Base-by-base conservation (phyloP, 2,888 invertebrate species). In the Anaspis maculata region DNA sequence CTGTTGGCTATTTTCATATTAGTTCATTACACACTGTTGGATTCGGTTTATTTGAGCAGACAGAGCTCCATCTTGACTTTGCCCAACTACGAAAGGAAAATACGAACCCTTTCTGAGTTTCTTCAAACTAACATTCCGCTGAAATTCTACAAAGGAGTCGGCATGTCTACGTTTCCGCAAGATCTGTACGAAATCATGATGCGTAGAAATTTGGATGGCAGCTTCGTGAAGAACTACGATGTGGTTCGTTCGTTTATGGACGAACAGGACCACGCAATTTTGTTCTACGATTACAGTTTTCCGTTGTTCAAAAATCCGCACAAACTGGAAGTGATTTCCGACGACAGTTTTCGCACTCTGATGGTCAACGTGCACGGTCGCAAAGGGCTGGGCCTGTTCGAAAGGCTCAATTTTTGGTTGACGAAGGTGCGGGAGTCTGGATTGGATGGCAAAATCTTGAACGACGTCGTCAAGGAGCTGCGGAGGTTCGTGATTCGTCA, bases 61-160 rank as follows among this genome's bases (percentile, higher is more conserved):
- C 15, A 24, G 15, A 30, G 30, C n/a, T 15, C 24, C 3, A 25
- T 25, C n/a, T 30, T 30, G 6, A 30, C 30, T 3, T 15, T 10
- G 3, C 24, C 30, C 6, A 24, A 14, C 15, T 24, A 15, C 11
- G 30, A 24, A 10, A n/a, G 9, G 5, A 7, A 30, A 24, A 11
- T 24, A 15, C 23, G 13, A 24, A 24, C 23, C 3, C 2, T 30
- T 2, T 23, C 23, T 2, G 12, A 30, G 15, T 30, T 30, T 24
- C 15, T 25, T 2, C 15, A 14, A 10, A 15, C 24, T 1, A 13
- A 24, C 6, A 24, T 30, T 4, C 15, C 24, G n/a, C 3, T 30
- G 3, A 24, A 30, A 15, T 30, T 10, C n/a, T n/a, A n/a, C n/a
- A n/a, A n/a, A n/a, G n/a, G n/a, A n/a, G n/a, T n/a, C 21, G 6